Base-by-base conservation (phyloP, 92 coral and sea anemone genomes). In the Virgularia gustaviana region DNA sequence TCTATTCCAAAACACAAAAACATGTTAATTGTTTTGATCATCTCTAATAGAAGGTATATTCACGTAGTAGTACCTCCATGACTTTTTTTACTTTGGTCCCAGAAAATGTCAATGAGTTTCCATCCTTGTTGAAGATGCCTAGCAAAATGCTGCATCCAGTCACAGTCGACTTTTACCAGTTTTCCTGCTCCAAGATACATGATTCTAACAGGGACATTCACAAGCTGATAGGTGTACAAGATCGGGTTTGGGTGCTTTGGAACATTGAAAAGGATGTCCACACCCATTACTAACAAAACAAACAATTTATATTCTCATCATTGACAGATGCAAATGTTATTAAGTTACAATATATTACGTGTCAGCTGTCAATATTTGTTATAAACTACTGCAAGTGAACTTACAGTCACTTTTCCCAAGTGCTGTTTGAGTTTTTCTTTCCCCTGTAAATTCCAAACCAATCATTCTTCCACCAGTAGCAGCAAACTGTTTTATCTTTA, bases 141-240 rank as follows among this genome's bases (percentile, higher is more conserved):
- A 7, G 87, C 75, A 64, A 92, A 92, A 81, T 92, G 88, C 29
- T 72, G 76, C 98, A 89, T 86, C 98, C 98, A 92, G 20, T 92
- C 96, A 74, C 98, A 92, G 3, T 95, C 83, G 79, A 92, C 96
- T 58, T 92, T 92, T 19, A 92, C 96, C 37, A 92, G 82, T 61
- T 92, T 84, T 23, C 96, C 92, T 16, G 98, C 90, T 15, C 96
- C 98, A n/a, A 92, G 82, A 79, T 89, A 89, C 88, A 89, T 89
- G 3, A 92, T 51, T 62, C 88, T 87, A 2, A 92, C 98, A 9
- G 98, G 94, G 36, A 92, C 90, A 47, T 92, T 92, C 5, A 92
- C 80, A 56, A 87, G 75, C 76, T 92, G 90, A 52, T 92, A 92
- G 2, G 92, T 92, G 70, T 84, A 92, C 73, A 70, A 58, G 1